Evolutionary conservation across 2,888 invertebrate genomes (phyloP).

Genomic region (Myathropa florea): DNA sequence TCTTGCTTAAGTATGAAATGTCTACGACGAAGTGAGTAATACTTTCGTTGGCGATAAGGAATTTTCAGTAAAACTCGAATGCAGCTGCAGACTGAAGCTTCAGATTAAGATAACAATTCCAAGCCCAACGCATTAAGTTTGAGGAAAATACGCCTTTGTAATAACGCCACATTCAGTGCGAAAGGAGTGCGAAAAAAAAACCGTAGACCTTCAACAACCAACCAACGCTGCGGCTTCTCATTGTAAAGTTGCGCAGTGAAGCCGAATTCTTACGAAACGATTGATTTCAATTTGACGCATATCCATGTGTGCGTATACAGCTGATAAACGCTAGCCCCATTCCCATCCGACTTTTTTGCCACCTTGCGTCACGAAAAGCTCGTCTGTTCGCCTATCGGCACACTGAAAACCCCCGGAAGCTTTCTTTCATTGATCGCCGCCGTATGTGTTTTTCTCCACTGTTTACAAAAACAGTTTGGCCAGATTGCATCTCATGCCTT

Average conservation of each 20-base stretch:
- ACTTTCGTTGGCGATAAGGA: too few relatives aligned
- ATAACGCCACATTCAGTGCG: too few relatives aligned
- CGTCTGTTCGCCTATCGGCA: background rate
- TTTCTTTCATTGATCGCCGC: conserved; percentile 36
- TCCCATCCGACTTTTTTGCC: conserved; percentile 1
- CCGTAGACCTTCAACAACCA: too few relatives aligned
- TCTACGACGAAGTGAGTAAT: too few relatives aligned
- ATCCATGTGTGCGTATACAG: conserved; percentile 21
- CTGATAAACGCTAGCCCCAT: conserved; percentile 27
- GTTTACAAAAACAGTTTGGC: background rate
- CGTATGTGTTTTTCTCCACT: too few relatives aligned
- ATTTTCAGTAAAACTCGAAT: too few relatives aligned
- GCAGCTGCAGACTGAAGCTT: too few relatives aligned
- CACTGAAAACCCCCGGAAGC: conserved; percentile 22
- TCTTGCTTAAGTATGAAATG: too few relatives aligned
- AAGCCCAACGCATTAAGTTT: too few relatives aligned
- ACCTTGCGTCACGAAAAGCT: conserved; percentile 53
- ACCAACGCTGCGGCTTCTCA: background rate
- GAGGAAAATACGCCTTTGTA: too few relatives aligned
- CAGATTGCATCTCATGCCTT: conserved; percentile 1
- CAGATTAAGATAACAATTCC: too few relatives aligned
- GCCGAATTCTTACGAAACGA: background rate
- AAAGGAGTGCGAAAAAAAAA: too few relatives aligned
- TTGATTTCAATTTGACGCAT: background rate
- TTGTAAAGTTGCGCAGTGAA: conserved; percentile 12